Evolutionary conservation across 2,888 invertebrate species (phyloP).

Genomic region (Cosmorhoe ocellata): DNA sequence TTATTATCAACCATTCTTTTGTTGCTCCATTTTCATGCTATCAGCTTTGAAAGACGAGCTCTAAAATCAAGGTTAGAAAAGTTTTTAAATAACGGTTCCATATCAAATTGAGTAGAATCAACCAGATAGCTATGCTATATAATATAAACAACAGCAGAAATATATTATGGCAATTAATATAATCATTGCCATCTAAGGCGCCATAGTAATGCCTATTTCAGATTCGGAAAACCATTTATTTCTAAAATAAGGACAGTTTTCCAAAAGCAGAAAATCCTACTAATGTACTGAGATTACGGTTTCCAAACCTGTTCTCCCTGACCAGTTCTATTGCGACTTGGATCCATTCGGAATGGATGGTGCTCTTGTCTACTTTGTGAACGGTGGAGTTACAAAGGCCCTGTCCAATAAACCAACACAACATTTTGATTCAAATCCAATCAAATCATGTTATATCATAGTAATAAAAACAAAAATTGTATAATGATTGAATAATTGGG

Average conservation of each 20-base stretch:
- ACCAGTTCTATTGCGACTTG: neutral
- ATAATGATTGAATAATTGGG: no score
- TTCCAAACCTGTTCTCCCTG: conserved; percentile 7
- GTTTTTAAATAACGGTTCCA: no score
- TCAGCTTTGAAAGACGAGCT: no score
- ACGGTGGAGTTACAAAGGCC: neutral
- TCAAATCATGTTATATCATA: no score
- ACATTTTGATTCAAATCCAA: neutral
- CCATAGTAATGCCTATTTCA: neutral
- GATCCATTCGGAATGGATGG: neutral
- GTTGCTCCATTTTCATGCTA: no score
- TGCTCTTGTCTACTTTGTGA: conserved; percentile 7
- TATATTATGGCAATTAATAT: neutral
- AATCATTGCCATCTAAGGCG: neutral
- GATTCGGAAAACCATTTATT: neutral
- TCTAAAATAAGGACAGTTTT: conserved; percentile 3
- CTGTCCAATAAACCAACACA: neutral
- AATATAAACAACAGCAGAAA: no score
- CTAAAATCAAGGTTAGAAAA: no score
- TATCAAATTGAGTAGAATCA: no score
- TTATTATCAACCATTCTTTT: no score
- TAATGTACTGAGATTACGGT: conserved; percentile 7
- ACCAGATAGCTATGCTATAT: no score
- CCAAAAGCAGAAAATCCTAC: conserved; percentile 9
- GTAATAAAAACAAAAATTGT: no score